Conservation (phyloP, 2,113 vertebrate species). For the Ivindomyrus marchei region DNA sequence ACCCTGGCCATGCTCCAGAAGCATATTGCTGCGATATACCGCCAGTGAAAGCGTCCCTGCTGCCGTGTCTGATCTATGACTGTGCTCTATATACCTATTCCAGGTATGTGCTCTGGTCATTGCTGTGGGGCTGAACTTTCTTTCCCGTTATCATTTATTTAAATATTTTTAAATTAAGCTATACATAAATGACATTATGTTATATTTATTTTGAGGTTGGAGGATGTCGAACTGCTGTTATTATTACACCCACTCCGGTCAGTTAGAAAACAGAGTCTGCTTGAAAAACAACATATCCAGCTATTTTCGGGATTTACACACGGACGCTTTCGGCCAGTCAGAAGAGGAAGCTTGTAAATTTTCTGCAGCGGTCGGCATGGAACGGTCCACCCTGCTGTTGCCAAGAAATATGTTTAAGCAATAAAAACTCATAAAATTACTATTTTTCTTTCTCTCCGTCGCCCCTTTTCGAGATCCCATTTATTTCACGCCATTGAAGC, state of each 20-base stretch:
- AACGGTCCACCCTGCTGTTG: slow-evolving; percentile 17
- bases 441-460: slow-evolving; percentile 14
- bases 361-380: neutral
- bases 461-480: neutral
- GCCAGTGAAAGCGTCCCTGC: neutral
- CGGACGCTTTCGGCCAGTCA: neutral
- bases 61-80: neutral
- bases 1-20: neutral
- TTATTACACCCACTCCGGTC: neutral
- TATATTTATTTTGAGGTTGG: slow-evolving; percentile 2
- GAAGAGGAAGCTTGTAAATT: slow-evolving; percentile 5
- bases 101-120: neutral
- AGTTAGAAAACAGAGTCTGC: slow-evolving; percentile 2
- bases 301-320: slow-evolving; percentile 11
- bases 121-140: neutral
- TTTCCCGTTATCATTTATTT: neutral
- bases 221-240: slow-evolving; percentile 7
- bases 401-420: slow-evolving; percentile 20
- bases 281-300: slow-evolving; percentile 10
- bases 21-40: neutral
- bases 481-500: neutral
- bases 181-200: slow-evolving; percentile 11
- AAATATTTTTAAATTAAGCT: neutral
- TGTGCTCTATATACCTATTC: neutral
- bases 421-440: slow-evolving; percentile 17